phyloP scores from a whole-genome alignment of 2,888 invertebrate genomes.

The Phoenoteleia sp. region DNA sequence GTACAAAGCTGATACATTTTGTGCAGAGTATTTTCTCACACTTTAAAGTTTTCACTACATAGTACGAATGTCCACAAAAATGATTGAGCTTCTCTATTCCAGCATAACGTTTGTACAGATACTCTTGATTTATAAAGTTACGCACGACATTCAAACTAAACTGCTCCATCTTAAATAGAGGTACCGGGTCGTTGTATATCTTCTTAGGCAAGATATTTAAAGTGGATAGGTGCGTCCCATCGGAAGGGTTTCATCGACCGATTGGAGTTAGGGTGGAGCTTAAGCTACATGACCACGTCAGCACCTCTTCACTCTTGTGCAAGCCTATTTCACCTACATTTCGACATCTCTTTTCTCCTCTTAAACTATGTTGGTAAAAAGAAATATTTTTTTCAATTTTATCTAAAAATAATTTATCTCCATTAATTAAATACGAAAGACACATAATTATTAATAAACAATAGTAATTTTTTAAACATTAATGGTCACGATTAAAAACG shows the following conservation, averaged over 20 bases:
- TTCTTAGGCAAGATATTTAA: slow-evolving; percentile 76
- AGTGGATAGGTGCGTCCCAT: slow-evolving; percentile 79
- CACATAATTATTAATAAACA: no score
- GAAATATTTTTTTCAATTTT: slow-evolving; percentile 62
- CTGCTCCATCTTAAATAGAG: slow-evolving; percentile 56
- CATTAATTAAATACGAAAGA: slow-evolving; percentile 21
- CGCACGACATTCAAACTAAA: slow-evolving; percentile 53
- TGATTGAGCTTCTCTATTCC: no score
- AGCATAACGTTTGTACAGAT: background rate
- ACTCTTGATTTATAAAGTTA: background rate
- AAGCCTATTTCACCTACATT: slow-evolving; percentile 82
- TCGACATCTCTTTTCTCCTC: slow-evolving; percentile 71
- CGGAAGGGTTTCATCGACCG: slow-evolving; percentile 84
- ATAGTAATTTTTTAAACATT: no score
- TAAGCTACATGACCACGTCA: slow-evolving; percentile 83
- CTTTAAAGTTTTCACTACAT: no score
- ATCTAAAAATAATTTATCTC: slow-evolving; percentile 52
- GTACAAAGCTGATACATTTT: no score
- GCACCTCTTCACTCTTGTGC: slow-evolving; percentile 82
- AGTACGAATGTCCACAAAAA: no score
- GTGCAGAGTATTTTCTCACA: no score
- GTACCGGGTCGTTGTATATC: slow-evolving; percentile 73
- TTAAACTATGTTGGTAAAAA: slow-evolving; percentile 60
- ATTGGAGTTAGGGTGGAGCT: slow-evolving; percentile 82
- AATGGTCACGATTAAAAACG: no score